These are phyloP conservation scores for Caracal caracal DNA, from an alignment of 2,113 vertebrate species.

Conservation along the genomic window DNA sequence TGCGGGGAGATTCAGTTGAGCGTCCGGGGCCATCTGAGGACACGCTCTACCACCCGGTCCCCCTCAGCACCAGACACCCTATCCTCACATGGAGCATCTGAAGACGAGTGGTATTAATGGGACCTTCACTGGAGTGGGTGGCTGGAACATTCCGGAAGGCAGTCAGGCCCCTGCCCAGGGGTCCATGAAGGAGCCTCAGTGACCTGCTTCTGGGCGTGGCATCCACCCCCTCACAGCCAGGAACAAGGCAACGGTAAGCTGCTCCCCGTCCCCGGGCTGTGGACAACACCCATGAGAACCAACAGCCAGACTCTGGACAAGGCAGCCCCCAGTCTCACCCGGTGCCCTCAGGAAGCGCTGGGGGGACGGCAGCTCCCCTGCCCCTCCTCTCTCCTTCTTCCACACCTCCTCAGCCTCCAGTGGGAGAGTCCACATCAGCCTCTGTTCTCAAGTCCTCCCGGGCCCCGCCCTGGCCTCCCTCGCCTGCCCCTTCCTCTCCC, in stretches of 20 bases:
- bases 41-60: too few relatives aligned
- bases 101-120: accelerated
- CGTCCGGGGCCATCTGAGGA: background rate
- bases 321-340: background rate
- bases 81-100: background rate
- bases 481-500: background rate
- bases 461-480: background rate
- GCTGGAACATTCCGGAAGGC: background rate
- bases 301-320: background rate
- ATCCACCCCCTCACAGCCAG: background rate
- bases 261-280: background rate
- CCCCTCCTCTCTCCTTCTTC: too few relatives aligned
- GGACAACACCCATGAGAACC: background rate
- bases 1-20: accelerated
- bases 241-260: too few relatives aligned
- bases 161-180: accelerated
- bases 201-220: background rate
- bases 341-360: background rate
- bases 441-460: background rate
- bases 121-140: accelerated
- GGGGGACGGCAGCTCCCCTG: background rate
- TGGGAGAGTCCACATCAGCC: background rate
- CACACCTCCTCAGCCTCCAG: background rate
- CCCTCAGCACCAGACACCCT: background rate
- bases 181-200: background rate